Percentiles rank a stretch among this genome's conserved stretches.
phyloP scores from a whole-genome alignment of 2,888 invertebrate genomes.

The Eubasilissa splendida region DNA sequence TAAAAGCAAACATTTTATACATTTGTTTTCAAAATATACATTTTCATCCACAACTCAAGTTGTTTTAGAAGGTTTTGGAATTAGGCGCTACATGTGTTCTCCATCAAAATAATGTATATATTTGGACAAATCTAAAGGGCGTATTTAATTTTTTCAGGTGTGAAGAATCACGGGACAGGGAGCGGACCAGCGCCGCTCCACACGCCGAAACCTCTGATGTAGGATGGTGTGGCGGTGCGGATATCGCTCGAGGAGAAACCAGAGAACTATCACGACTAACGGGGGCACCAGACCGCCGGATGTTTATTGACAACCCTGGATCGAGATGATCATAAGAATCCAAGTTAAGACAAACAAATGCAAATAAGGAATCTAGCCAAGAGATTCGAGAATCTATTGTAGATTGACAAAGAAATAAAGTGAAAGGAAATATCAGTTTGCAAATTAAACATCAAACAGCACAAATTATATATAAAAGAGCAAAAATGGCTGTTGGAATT shows the following conservation, averaged over 20 bases:
- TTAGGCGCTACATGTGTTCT: no score
- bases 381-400: background rate
- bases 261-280: constrained; percentile 35
- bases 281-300: constrained; percentile 47
- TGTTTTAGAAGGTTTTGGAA: no score
- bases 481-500: constrained; percentile 80
- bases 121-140: background rate
- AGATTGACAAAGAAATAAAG: background rate
- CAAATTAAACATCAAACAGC: background rate
- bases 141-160: constrained; percentile 32
- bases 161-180: background rate
- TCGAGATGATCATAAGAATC: background rate
- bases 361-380: background rate
- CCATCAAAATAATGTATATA: no score
- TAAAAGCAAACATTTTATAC: no score
- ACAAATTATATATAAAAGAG: constrained; percentile 1
- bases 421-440: background rate
- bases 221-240: constrained; percentile 44
- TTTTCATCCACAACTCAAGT: no score
- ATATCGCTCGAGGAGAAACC: constrained; percentile 33
- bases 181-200: background rate
- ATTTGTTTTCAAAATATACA: no score
- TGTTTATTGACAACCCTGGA: background rate
- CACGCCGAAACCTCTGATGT: constrained; percentile 17
- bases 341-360: constrained; percentile 4